Evolutionary conservation across 2,888 invertebrate genomes (phyloP), one percentile per base, ranked within the genome.

Genomic region (Agrochola lota): DNA sequence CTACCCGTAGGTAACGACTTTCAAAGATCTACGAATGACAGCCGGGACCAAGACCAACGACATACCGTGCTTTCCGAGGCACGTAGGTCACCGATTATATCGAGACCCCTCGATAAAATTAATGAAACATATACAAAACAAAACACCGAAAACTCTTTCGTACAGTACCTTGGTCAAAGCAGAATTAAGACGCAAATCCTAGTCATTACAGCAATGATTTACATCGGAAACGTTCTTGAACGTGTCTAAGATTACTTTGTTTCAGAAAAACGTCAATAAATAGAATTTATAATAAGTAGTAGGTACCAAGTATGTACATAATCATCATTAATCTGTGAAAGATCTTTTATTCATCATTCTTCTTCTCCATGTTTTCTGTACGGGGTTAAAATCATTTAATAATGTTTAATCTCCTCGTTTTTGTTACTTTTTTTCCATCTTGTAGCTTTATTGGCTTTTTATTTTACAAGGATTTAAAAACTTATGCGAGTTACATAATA

Each of bases 151-250:
- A 30, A 23, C 35, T 46, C 8, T 11, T 9, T 17, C 15, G 11
- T 55, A 23, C 5, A 4, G 30, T 20, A 62, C n/a, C n/a, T 64
- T 35, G 17, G 35, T 35, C 46, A 66, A 55, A 62, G 9, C 55
- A 70, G 26, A 55, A 26, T 43, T 52, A 66, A 60, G 17, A 63
- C 23, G n/a, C 49, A 76, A 62, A 30, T n/a, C 59, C 9, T 26
- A 66, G 57, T 49, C 7, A 57, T 52, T 63, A 20, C 43, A 59
- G 49, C 23, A 40, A 68, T 59, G 75, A 71, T 80, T 71, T 63
- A 63, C 7, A 52, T 20, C 35, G 35, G 30, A 35, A 59, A 62
- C 40, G 74, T 73, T 67, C 67, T 71, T 75, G 40, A 71, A 17
- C 12, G 1, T 62, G 35, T 68, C 66, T 55, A 77, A 35, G 17